Evolutionary conservation across 2,113 vertebrate genomes (phyloP).

Genomic region (Passer montanus): DNA sequence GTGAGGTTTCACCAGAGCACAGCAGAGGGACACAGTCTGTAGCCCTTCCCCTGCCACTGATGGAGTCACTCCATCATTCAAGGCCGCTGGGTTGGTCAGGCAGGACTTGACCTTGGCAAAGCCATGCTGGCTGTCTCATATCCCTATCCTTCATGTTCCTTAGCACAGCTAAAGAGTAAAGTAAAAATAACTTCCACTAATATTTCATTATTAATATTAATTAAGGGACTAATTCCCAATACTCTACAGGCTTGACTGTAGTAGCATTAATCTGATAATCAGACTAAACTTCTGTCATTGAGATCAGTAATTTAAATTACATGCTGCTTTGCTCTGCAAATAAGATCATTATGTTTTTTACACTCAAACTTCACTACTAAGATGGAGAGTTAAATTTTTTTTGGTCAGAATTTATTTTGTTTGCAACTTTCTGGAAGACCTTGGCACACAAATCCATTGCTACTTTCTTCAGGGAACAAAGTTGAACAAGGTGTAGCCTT

Average conservation of each 20-base stretch:
- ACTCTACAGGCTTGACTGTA: not conserved
- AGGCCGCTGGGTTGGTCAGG: not conserved
- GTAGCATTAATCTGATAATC: not conserved
- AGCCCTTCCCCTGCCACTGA: not conserved
- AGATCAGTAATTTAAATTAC: not conserved
- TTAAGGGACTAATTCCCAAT: not conserved
- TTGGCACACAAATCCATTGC: not conserved
- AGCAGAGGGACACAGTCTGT: not conserved
- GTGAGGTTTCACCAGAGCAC: not conserved
- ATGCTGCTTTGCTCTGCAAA: not conserved
- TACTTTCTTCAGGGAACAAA: not conserved
- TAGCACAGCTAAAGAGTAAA: not conserved
- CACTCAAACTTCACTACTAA: not conserved
- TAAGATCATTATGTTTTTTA: not conserved
- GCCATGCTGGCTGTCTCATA: accelerated
- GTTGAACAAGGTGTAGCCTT: not conserved
- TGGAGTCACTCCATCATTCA: not conserved
- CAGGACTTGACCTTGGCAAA: not conserved
- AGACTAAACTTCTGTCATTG: not conserved
- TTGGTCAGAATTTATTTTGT: not conserved
- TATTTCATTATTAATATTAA: not conserved
- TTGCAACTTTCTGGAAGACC: not conserved
- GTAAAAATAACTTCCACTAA: not conserved
- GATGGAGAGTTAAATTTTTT: not conserved
- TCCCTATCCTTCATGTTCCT: not conserved